Percentiles rank a stretch among this genome's conserved stretches.
Conservation (phyloP, 2,797 vertebrate species). For the Pangasius djambal region DNA sequence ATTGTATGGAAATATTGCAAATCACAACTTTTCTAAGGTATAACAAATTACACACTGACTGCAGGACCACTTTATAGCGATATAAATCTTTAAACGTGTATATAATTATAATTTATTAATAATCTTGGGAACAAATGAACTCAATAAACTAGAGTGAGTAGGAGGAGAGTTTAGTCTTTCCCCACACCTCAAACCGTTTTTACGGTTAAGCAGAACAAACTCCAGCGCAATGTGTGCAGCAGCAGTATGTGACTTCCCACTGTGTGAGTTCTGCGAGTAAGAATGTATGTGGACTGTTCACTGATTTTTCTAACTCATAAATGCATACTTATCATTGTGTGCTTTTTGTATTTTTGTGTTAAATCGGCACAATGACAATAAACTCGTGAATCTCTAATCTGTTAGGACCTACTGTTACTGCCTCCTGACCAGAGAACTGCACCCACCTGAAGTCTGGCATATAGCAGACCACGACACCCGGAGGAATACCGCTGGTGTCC, state of each 20-base stretch:
- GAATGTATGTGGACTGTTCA: background rate
- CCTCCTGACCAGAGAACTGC: no score
- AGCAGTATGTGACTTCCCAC: no score
- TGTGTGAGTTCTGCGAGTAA: background rate
- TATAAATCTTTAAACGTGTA: background rate
- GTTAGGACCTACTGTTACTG: background rate
- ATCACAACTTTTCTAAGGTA: no score
- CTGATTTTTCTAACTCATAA: background rate
- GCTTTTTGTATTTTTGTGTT: background rate
- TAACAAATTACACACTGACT: background rate
- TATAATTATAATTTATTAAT: background rate
- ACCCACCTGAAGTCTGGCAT: constrained; percentile 69
- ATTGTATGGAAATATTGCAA: background rate
- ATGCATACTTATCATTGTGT: background rate
- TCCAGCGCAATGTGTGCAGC: background rate
- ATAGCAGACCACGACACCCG: constrained; percentile 68
- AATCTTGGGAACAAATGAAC: background rate
- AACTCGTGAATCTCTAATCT: background rate
- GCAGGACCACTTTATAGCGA: background rate
- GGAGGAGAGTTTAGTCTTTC: background rate
- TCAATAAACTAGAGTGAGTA: background rate
- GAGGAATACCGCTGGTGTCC: constrained; percentile 74
- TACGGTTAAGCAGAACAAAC: background rate
- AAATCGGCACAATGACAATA: background rate
- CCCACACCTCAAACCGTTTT: background rate